Base-by-base conservation (phyloP, 2,888 invertebrate genomes). In the Ochropleura plecta region DNA sequence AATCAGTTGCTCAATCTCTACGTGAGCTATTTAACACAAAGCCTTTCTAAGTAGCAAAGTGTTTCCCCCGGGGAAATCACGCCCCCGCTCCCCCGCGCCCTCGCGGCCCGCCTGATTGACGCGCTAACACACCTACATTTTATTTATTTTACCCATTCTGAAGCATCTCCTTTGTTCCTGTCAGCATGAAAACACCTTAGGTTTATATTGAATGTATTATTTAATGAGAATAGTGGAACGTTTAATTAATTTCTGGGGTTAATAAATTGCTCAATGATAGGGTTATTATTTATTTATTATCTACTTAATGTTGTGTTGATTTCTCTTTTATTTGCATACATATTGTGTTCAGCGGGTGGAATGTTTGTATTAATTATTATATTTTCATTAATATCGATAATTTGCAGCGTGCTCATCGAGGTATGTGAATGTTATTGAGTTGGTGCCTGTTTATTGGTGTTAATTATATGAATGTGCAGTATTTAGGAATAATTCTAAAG, bases 51-150 rank as follows among this genome's bases (percentile, higher is more conserved):
- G 71, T 48, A 62, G 72, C 53, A 18, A 62, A 66, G 68, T 62
- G 67, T 64, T 70, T 20, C 14, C 69, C 16, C 76, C n/a, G 40
- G 88, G 85, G 88, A 87, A 87, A 88, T 87, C 76, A 86, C 70
- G 68, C 10, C 49, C 68, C 14, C 68, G 30, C 30, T 30, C 30
- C 30, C 30, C 30, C 30, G 30, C 30, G 30, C 30, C 30, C 30
- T 3, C 30, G 30, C 30, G 30, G 30, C 30, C 30, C 30, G 14
- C 60, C 76, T 86, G 85, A 88, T 78, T 76, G 83, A 85, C 72
- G 76, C 75, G 64, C 67, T 63, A 18, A 81, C 81, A 74, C 63
- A 55, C 74, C 73, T 73, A 74, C 68, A 81, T 83, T 79, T 79
- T 85, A 81, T 85, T 78, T 77, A 76, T 40, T 62, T 77, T n/a